Percentiles rank a stretch among this genome's conserved stretches.
phyloP scores from a whole-genome alignment of 2,797 vertebrate genomes.

The Halcyon chelicuti region DNA sequence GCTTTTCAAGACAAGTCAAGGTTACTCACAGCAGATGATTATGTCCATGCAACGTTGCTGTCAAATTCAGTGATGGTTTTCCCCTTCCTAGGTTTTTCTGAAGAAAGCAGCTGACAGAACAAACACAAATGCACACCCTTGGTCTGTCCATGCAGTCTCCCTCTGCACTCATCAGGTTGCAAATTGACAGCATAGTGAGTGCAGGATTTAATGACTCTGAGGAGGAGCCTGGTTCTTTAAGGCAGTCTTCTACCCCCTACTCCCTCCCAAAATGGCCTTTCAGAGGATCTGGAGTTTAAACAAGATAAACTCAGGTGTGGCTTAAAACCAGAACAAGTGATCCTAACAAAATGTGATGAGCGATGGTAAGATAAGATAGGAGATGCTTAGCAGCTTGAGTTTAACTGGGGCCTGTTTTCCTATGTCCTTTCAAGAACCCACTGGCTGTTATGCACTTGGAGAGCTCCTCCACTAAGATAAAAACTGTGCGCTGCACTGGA shows the following conservation, averaged over 20 bases:
- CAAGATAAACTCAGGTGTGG: background rate
- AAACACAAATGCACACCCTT: background rate
- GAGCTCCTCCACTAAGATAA: background rate
- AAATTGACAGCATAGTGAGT: fast-evolving
- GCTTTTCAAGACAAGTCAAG: background rate
- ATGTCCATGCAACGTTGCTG: background rate
- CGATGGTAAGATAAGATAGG: background rate
- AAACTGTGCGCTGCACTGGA: background rate
- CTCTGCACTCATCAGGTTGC: background rate
- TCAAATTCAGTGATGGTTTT: background rate
- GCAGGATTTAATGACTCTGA: background rate
- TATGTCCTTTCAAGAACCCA: background rate
- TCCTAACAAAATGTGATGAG: background rate
- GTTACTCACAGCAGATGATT: background rate
- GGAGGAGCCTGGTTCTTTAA: background rate
- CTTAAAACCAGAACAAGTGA: background rate
- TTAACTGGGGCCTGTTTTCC: background rate
- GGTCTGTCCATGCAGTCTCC: background rate
- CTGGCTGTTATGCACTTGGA: background rate
- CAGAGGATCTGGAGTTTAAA: background rate
- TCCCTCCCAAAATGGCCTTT: background rate
- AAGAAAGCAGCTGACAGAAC: background rate
- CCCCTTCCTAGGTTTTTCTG: background rate
- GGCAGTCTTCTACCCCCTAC: background rate
- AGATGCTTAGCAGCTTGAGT: background rate